Conservation (phyloP, 2,113 vertebrate species). For the Toxotes jaculatrix region DNA sequence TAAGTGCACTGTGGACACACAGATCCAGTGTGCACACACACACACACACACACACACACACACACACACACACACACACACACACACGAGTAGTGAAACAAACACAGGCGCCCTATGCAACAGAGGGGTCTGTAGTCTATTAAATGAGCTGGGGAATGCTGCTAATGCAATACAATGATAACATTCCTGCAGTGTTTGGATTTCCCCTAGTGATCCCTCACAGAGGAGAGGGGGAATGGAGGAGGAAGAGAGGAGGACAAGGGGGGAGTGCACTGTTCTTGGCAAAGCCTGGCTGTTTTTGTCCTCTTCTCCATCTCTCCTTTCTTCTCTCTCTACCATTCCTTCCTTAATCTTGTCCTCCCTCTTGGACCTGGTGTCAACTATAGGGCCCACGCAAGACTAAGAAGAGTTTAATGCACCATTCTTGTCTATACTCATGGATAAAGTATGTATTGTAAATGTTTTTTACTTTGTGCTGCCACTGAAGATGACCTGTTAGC, state of each 20-base stretch:
- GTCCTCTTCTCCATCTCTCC: constrained; percentile 45
- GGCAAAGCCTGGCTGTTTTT: constrained; percentile 62
- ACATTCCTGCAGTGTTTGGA: constrained; percentile 84
- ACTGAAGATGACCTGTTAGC: neutral
- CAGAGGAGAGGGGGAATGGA: constrained; percentile 50
- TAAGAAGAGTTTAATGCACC: neutral
- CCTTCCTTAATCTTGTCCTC: constrained; percentile 35
- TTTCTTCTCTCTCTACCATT: constrained; percentile 24
- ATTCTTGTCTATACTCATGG: neutral
- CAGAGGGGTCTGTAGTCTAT: constrained; percentile 76
- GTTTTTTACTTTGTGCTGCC: neutral
- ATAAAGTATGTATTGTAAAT: neutral
- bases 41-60: neutral
- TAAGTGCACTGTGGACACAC: neutral
- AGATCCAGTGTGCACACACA: neutral
- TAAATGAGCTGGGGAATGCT: constrained; percentile 78
- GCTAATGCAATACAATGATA: constrained; percentile 84
- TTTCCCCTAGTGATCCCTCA: constrained; percentile 80
- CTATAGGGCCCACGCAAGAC: neutral
- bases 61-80: constrained; percentile 11
- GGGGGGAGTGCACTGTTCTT: constrained; percentile 59
- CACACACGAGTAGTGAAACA: constrained; percentile 42
- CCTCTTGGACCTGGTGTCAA: constrained; percentile 32
- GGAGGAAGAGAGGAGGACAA: constrained; percentile 29
- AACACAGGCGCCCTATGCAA: constrained; percentile 49